Base-by-base conservation (phyloP, 1,140 invertebrate species). In the Rhyzopertha dominica region DNA sequence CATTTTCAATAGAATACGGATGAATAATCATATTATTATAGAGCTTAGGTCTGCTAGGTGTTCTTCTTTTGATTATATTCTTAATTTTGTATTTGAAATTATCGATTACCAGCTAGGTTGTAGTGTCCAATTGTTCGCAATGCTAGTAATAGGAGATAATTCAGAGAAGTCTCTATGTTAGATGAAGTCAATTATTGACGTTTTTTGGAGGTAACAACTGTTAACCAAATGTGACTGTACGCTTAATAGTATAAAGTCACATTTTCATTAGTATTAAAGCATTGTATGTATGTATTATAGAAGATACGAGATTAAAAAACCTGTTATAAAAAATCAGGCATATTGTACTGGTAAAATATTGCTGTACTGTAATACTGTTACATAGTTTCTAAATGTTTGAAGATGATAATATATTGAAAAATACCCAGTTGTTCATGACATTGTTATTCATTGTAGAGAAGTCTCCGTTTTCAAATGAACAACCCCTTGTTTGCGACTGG, bases 121-220 rank as follows among this genome's bases (percentile, higher is more conserved):
- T 16, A 34, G 22, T 16, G 5, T n/a, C 8, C 29, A 16, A n/a
- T 31, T 16, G n/a, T 1, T 13, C 8, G 18, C 14, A 8, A 16
- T 8, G 29, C 2, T 16, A 5, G 9, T 16, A 19, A 19, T 16
- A 34, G 18, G 31, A 13, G 28, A 14, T 30, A 16, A 19, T 9
- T 32, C 18, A 34, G 22, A 16, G 31, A 34, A 19, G 5, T 12
- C 35, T 22, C 19, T 37, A 37, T 24, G 26, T 40, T 14, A 40
- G 9, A 28, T 26, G 12, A 40, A 40, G 38, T 40, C 38, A 40
- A 40, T 40, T 40, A 40, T 40, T 40, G 38, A 40, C 38, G 26
- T 37, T 7, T 37, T 37, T 22, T 19, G 19, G 25, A 23, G 19
- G 19, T 23, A 13, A 37, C n/a, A n/a, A 37, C 12, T 23, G 35